Percentiles rank a stretch among this genome's conserved stretches.
Evolutionary conservation across 1,140 invertebrate genomes (phyloP).

Genomic region (Steinernema feltiae): DNA sequence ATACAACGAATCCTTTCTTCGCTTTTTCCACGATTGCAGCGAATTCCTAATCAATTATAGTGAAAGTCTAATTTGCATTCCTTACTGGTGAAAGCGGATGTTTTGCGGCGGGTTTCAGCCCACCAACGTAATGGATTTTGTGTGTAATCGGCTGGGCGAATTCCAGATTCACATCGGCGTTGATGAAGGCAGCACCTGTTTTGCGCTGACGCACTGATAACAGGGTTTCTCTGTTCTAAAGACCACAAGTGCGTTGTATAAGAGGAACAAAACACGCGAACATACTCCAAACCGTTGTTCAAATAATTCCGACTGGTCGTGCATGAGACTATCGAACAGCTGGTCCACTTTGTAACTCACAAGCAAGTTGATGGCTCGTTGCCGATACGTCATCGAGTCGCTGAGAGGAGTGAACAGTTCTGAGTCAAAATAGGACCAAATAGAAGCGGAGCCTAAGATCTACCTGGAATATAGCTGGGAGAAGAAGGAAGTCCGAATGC

Average conservation of each 20-base stretch:
- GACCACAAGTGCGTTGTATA: too few relatives aligned
- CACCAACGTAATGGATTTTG: slow-evolving; percentile 1
- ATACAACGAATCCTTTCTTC: neutral
- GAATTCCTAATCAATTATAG: neutral
- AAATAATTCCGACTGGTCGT: neutral
- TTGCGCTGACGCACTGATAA: neutral
- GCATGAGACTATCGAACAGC: neutral
- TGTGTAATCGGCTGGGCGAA: slow-evolving; percentile 7
- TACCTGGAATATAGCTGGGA: slow-evolving; percentile 5
- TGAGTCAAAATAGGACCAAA: neutral
- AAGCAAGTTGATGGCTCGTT: neutral
- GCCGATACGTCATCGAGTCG: neutral
- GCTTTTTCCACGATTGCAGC: neutral
- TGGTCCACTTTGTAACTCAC: neutral
- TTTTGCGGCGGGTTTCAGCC: neutral
- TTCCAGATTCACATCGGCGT: neutral
- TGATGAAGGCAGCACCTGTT: slow-evolving; percentile 10
- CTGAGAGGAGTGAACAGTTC: neutral
- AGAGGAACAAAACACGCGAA: too few relatives aligned
- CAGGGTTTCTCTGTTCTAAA: neutral
- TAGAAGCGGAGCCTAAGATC: neutral
- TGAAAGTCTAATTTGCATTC: neutral
- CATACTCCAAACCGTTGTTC: too few relatives aligned
- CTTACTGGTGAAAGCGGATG: neutral
- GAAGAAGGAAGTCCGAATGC: neutral